Base-by-base conservation (phyloP, 2,113 vertebrate genomes). In the Bujurquina vittata region DNA sequence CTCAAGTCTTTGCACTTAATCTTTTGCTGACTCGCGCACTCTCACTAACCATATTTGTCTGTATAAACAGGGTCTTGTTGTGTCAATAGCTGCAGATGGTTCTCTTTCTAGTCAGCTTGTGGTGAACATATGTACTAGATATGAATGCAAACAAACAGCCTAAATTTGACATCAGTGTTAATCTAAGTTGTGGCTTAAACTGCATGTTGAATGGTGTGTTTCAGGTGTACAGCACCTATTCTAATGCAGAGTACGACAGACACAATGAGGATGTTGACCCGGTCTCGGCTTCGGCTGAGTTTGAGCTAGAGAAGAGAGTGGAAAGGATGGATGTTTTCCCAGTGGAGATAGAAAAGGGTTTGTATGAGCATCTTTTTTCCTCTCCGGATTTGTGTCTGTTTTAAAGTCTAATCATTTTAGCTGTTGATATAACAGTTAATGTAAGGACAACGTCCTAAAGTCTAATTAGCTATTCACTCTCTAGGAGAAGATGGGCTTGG, bases 241-340 rank as follows among this genome's bases (percentile, higher is more conserved):
- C 97, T 31, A 98, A 98, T 76, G 94, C 94, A 26, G 96, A 97
- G 23, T 98, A 98, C 31, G 96, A 98, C 93, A 90, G 97, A 79
- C 95, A 95, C 74, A 98, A 98, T 76, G 96, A 97, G 78, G 96
- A 97, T 76, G 96, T 98, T 57, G 97, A 98, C 77, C 97, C 97
- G 0, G 96, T 98, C 84, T 96, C 97, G 14, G 97, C 97, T 40
- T 98, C 97, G 3, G 97, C 97, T 2, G 97, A 98, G 80, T 98
- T 96, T 58, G 97, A 98, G 87, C 94, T 98, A 91, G 97, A 98
- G 88, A 98, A 98, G 92, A 95, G 97, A 52, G 96, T 98, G 90
- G 97, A 98, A 88, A 96, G 95, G 93, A 98, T 98, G 97, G 95
- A 97, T 22, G 95, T 97, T 59, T 96, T 97, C 88, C 95, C 97